Conservation (phyloP, 2,113 vertebrate species). For the Nycticebus coucang region DNA sequence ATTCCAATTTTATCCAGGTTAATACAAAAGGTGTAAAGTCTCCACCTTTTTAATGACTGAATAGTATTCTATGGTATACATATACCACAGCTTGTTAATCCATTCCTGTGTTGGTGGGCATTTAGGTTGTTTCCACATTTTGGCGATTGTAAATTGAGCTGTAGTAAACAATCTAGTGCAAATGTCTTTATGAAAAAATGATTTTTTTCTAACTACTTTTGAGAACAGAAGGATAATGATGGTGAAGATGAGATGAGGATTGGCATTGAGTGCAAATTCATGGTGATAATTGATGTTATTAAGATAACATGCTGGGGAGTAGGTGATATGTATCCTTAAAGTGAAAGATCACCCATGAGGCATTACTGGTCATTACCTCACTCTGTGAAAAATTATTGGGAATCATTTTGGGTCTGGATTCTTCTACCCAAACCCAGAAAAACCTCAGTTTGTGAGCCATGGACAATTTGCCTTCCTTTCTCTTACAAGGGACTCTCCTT, state of each 20-base stretch:
- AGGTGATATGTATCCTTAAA: neutral
- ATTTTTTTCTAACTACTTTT: neutral
- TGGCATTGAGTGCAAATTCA: neutral
- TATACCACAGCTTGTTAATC: no score
- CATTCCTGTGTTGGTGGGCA: no score
- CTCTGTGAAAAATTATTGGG: neutral
- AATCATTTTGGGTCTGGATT: neutral
- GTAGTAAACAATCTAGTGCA: no score
- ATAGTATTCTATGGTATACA: no score
- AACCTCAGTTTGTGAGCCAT: neutral
- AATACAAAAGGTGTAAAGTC: no score
- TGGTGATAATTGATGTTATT: neutral
- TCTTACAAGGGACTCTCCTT: neutral
- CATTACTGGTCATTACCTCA: neutral
- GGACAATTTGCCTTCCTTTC: neutral
- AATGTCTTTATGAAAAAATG: no score
- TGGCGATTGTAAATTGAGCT: no score
- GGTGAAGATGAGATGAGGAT: neutral
- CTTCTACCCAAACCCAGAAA: neutral
- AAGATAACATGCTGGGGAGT: neutral
- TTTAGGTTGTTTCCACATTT: no score
- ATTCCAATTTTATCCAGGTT: no score
- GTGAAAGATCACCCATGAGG: neutral
- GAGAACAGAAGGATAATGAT: neutral
- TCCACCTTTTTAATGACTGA: no score